A percentile compares a stretch with the other conserved stretches of the same genome.
These are phyloP conservation scores for Eupithecia abbreviata DNA, from an alignment of 2,888 invertebrate species.

Conservation along the genomic window DNA sequence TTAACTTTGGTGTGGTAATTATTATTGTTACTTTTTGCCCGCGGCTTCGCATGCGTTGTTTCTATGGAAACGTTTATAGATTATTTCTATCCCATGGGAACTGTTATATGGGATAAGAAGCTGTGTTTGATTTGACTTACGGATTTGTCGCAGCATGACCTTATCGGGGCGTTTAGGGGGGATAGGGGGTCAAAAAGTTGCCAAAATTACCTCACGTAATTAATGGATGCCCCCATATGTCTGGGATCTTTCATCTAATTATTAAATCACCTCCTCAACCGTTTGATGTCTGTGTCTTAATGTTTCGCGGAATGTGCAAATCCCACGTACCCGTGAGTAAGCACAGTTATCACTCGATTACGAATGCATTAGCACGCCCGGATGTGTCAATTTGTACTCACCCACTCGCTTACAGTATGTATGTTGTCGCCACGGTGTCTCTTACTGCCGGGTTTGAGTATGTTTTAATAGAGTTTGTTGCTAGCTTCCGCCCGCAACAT, in stretches of 20 bases:
- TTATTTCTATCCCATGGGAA: too few relatives aligned
- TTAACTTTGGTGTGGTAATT: not conserved
- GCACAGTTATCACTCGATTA: constrained; percentile 48
- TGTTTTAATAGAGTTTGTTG: constrained; percentile 4
- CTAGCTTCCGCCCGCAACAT: not conserved
- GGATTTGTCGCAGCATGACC: too few relatives aligned
- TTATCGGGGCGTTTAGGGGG: too few relatives aligned
- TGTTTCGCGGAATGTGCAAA: constrained; percentile 28
- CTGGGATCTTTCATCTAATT: not conserved
- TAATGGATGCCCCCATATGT: too few relatives aligned
- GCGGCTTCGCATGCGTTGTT: too few relatives aligned
- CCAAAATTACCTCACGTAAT: too few relatives aligned
- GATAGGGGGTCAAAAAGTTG: too few relatives aligned
- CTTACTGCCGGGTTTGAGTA: constrained; percentile 28
- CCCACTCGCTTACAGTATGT: constrained; percentile 52
- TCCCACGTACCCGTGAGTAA: constrained; percentile 29
- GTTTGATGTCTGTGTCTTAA: not conserved
- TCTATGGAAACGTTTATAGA: too few relatives aligned
- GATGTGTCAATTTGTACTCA: constrained; percentile 73
- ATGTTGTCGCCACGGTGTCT: constrained; percentile 51
- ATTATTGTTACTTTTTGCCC: too few relatives aligned
- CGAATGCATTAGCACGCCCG: constrained; percentile 62
- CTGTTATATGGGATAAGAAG: too few relatives aligned
- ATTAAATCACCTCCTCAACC: not conserved
- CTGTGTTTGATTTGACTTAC: too few relatives aligned